Evolutionary conservation across 2,113 vertebrate genomes (phyloP).

Genomic region (Cisticola juncidis): DNA sequence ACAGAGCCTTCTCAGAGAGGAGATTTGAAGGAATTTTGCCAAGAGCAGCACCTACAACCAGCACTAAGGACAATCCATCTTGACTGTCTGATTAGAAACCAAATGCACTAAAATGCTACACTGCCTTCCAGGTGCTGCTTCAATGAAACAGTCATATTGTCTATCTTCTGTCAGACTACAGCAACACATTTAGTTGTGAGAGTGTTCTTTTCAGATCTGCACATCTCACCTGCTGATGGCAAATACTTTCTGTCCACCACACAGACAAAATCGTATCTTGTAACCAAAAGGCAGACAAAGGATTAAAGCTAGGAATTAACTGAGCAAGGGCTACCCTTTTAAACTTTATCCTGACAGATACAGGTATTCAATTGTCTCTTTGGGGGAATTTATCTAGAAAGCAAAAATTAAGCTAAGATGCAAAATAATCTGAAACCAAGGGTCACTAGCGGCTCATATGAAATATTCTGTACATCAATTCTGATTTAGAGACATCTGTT

Average conservation of each 20-base stretch:
- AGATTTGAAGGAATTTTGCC: background rate
- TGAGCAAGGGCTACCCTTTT: background rate
- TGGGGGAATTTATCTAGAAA: background rate
- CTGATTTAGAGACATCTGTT: background rate
- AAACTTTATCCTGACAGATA: background rate
- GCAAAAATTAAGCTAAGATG: background rate
- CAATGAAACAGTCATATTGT: background rate
- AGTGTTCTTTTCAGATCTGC: background rate
- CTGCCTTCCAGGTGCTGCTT: background rate
- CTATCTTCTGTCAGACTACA: background rate
- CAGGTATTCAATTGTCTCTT: background rate
- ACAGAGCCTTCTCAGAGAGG: background rate
- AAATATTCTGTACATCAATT: background rate
- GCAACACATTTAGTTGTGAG: background rate
- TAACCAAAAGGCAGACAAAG: background rate
- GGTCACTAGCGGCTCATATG: background rate
- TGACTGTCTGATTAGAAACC: background rate
- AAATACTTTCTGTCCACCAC: background rate
- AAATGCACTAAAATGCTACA: background rate
- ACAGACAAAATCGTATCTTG: background rate
- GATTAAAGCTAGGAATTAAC: background rate
- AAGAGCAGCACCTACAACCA: background rate
- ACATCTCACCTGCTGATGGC: background rate
- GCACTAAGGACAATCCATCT: background rate
- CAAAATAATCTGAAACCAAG: background rate